phyloP scores from a whole-genome alignment of 1,140 invertebrate genomes.

The Cherax destructor region DNA sequence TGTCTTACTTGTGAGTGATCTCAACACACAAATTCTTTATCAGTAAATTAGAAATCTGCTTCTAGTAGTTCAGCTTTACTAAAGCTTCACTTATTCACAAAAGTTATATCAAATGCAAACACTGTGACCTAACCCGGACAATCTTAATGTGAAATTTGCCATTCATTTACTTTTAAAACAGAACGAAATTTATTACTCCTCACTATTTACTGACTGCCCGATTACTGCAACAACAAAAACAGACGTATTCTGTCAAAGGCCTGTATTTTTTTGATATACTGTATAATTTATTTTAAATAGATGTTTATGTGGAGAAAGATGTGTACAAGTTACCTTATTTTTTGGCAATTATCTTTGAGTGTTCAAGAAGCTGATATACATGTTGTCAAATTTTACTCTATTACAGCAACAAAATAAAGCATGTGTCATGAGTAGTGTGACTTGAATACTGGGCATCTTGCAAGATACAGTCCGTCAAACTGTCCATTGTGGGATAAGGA shows the following conservation, averaged over 20 bases:
- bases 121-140: no score
- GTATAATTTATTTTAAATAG: neutral
- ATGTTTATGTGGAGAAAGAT: neutral
- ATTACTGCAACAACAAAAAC: no score
- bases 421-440: neutral
- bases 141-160: no score
- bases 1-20: neutral
- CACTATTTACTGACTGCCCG: no score
- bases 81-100: no score
- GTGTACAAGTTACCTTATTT: neutral
- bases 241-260: no score
- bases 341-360: neutral
- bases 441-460: neutral
- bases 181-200: no score
- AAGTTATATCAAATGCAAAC: no score
- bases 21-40: neutral
- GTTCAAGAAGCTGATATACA: neutral
- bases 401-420: neutral
- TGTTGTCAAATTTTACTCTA: neutral
- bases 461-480: neutral
- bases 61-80: no score
- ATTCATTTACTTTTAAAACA: no score
- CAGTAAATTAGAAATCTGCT: no score
- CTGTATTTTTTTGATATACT: no score
- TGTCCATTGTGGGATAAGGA: neutral